These are phyloP conservation scores for Lycodopsis pacificus DNA, from an alignment of 2,797 vertebrate species.

Conservation along the genomic window DNA sequence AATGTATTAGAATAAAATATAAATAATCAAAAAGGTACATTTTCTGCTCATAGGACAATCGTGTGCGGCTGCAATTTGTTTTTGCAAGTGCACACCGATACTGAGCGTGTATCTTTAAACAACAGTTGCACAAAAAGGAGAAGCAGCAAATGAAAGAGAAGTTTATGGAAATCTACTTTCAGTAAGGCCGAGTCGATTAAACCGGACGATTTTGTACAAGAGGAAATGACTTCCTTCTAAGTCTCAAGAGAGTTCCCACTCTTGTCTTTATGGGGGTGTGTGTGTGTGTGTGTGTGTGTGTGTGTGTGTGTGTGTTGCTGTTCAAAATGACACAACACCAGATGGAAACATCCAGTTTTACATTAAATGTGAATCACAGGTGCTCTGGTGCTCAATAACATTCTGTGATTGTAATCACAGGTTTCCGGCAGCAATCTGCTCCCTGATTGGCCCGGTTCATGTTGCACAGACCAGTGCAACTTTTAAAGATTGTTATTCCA, in stretches of 20 bases:
- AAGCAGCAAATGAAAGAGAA: constrained; percentile 14
- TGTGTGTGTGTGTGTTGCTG: background rate
- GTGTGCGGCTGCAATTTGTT: background rate
- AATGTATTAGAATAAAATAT: background rate
- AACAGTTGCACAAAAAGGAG: constrained; percentile 15
- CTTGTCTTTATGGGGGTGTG: background rate
- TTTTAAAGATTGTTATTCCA: background rate
- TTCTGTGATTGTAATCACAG: background rate
- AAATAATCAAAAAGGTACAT: background rate
- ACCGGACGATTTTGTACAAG: background rate
- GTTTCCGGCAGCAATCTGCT: background rate
- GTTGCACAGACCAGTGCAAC: background rate
- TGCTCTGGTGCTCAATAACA: background rate
- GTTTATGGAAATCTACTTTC: constrained; percentile 6
- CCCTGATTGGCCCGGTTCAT: background rate
- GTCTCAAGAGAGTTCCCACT: background rate
- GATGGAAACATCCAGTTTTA: background rate
- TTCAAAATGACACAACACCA: background rate
- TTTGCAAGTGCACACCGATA: background rate
- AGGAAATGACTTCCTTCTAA: constrained; percentile 2
- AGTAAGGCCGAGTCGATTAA: background rate
- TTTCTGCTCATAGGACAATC: background rate
- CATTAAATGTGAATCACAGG: background rate
- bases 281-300: background rate
- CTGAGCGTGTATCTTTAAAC: background rate